Evolutionary conservation across 2,113 vertebrate species (phyloP).

Genomic region (Tursiops truncatus): DNA sequence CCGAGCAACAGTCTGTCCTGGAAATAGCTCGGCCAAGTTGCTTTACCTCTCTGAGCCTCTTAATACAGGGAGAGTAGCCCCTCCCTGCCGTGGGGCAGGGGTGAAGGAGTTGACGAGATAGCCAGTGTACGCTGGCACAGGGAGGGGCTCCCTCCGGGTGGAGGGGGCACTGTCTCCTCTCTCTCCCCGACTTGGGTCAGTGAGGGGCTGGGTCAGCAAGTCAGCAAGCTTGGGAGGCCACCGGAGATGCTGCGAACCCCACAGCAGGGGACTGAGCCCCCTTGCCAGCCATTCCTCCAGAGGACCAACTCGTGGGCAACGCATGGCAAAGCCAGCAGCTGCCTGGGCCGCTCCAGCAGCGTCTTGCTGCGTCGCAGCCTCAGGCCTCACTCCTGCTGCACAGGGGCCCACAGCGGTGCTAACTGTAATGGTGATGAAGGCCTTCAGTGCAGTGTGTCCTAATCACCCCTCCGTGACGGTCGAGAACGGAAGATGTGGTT

Average conservation of each 20-base stretch:
- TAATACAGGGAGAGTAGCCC: not conserved
- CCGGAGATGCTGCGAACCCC: not conserved
- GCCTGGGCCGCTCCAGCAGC: not conserved
- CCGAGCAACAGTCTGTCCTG: not conserved
- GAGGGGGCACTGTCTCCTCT: not conserved
- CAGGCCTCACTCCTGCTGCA: not conserved
- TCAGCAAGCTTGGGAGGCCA: not conserved
- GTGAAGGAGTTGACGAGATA: not conserved
- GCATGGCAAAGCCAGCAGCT: not conserved
- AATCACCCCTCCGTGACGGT: not conserved
- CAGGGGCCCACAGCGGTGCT: not conserved
- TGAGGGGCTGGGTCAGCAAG: too few relatives aligned
- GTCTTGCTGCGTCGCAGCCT: not conserved
- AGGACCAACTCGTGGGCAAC: not conserved
- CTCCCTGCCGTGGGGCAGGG: not conserved
- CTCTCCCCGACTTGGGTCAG: not conserved
- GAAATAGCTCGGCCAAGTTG: not conserved
- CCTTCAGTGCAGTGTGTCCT: not conserved
- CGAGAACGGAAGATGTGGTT: not conserved
- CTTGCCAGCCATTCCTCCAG: not conserved
- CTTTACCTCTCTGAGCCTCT: not conserved
- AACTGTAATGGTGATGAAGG: rapidly evolving
- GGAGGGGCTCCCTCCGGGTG: not conserved
- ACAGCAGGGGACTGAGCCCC: not conserved
- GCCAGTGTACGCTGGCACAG: rapidly evolving